Percentiles rank a stretch among this genome's conserved stretches.
phyloP scores from a whole-genome alignment of 2,113 vertebrate species.

The Synodontis membranacea region DNA sequence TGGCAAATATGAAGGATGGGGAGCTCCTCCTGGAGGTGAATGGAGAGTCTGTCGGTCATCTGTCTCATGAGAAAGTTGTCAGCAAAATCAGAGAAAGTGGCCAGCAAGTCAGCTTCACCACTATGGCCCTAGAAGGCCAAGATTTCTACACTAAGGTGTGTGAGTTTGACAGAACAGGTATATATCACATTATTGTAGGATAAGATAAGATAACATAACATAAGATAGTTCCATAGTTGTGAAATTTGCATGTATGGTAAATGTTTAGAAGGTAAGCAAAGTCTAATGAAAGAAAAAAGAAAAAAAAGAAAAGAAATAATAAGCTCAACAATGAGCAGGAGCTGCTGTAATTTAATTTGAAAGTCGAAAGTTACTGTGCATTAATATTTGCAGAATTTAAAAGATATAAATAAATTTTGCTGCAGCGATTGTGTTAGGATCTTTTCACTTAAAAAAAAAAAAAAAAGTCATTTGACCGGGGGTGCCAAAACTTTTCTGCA shows the following conservation, averaged over 20 bases:
- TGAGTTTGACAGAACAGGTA: background rate
- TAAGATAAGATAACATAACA: too few relatives aligned
- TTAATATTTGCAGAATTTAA: too few relatives aligned
- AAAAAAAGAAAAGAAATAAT: too few relatives aligned
- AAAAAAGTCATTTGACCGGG: background rate
- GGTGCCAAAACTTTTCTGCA: background rate
- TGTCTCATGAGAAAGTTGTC: constrained; percentile 82
- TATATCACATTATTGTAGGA: background rate
- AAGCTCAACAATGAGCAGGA: too few relatives aligned
- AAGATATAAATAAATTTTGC: background rate
- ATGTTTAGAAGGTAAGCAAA: too few relatives aligned
- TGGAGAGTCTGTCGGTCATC: constrained; percentile 75
- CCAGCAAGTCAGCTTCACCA: constrained; percentile 70
- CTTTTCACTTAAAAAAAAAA: background rate
- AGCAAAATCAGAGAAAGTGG: constrained; percentile 74
- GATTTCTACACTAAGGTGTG: constrained; percentile 81
- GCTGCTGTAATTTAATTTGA: too few relatives aligned
- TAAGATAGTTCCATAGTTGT: too few relatives aligned
- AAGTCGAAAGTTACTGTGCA: background rate
- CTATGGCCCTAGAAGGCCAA: constrained; percentile 74
- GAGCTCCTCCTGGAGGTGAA: constrained; percentile 89
- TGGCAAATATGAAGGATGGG: constrained; percentile 84
- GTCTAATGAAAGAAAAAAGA: too few relatives aligned
- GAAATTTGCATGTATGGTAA: too few relatives aligned
- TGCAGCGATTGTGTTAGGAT: background rate